Evolutionary conservation across 2,113 vertebrate genomes (phyloP).

Genomic region (Notothenia rossii): DNA sequence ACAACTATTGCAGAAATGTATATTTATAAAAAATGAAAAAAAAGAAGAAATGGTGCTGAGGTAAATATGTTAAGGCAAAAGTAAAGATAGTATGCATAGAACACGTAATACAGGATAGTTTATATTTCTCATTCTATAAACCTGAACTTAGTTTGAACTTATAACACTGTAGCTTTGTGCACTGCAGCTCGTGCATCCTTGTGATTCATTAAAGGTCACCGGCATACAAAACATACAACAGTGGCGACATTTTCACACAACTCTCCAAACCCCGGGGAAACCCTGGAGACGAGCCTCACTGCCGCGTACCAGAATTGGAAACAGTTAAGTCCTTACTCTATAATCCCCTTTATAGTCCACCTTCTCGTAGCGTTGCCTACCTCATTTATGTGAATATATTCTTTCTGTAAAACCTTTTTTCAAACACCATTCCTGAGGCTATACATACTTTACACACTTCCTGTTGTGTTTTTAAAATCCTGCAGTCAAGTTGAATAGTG

Average conservation of each 20-base stretch:
- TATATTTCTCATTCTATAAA: slow-evolving; percentile 43
- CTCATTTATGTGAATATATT: slow-evolving; percentile 27
- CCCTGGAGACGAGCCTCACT: slow-evolving; percentile 66
- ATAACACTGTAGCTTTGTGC: slow-evolving; percentile 30
- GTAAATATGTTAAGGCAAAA: not conserved
- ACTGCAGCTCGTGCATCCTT: slow-evolving; percentile 48
- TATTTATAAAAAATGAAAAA: not conserved
- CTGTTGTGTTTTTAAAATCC: slow-evolving; percentile 18
- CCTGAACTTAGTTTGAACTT: slow-evolving; percentile 47
- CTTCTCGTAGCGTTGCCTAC: slow-evolving; percentile 24
- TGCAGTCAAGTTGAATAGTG: slow-evolving; percentile 3
- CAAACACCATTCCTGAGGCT: not conserved
- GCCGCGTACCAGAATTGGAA: slow-evolving; percentile 65
- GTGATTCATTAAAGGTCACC: slow-evolving; percentile 75
- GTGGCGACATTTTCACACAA: slow-evolving; percentile 67
- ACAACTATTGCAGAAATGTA: not conserved
- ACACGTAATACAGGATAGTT: slow-evolving; percentile 21
- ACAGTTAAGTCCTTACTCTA: slow-evolving; percentile 46
- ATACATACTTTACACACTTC: not conserved
- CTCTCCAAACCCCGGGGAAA: slow-evolving; percentile 58
- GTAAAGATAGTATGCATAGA: not conserved
- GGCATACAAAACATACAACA: slow-evolving; percentile 59
- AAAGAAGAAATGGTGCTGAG: not conserved
- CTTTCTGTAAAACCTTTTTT: slow-evolving; percentile 12
- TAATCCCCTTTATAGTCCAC: slow-evolving; percentile 49